Evolutionary conservation across 2,888 invertebrate genomes (phyloP).

Genomic region (Caenorhabditis uteleia): DNA sequence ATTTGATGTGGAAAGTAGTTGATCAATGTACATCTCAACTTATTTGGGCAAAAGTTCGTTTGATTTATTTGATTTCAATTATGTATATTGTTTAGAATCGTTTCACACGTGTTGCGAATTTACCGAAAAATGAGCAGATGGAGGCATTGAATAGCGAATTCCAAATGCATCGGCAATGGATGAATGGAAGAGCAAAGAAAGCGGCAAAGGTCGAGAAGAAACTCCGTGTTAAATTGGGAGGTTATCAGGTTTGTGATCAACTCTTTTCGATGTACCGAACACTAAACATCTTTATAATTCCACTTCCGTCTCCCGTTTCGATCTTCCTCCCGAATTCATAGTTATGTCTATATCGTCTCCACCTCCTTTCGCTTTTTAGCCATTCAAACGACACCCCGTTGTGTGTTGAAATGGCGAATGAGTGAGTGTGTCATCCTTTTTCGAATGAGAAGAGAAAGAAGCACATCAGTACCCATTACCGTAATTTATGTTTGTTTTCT

Average conservation of each 20-base stretch:
- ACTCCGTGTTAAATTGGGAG: constrained; percentile 89
- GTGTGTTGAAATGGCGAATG: constrained; percentile 21
- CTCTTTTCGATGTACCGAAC: no score
- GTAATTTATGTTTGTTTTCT: constrained; percentile 39
- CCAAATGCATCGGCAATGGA: constrained; percentile 82
- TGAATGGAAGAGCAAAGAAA: constrained; percentile 94
- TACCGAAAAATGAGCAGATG: constrained; percentile 59
- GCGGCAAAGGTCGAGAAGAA: constrained; percentile 98
- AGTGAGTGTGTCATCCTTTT: constrained; percentile 2
- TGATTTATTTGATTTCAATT: neutral
- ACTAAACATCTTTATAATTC: neutral
- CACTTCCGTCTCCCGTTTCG: neutral
- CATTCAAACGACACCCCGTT: constrained; percentile 12
- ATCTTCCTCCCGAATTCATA: neutral
- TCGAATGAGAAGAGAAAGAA: constrained; percentile 4
- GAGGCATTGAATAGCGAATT: constrained; percentile 63
- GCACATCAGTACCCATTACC: constrained; percentile 28
- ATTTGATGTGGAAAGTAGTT: constrained; percentile 60
- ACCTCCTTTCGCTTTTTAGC: no score
- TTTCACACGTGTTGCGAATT: constrained; percentile 57
- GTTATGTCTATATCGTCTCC: no score
- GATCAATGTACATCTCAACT: constrained; percentile 62
- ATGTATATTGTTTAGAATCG: constrained; percentile 35
- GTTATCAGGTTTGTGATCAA: constrained; percentile 78
- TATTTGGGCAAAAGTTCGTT: constrained; percentile 43